Percentiles rank a stretch among this genome's conserved stretches.
These are phyloP conservation scores for Portevinia maculata DNA, from an alignment of 2,888 invertebrate species.

Conservation along the genomic window DNA sequence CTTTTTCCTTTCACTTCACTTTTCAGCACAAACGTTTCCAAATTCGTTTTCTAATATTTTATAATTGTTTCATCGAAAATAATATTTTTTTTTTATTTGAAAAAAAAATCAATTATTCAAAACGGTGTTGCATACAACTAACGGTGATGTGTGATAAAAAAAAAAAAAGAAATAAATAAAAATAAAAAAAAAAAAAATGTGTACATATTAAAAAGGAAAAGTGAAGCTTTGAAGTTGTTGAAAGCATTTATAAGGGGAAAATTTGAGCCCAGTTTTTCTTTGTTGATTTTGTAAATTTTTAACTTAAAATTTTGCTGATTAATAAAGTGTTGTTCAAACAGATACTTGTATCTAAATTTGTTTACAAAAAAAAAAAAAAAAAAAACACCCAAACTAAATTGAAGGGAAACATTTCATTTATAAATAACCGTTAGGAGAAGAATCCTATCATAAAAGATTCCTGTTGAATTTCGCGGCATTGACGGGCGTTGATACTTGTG, in stretches of 20 bases:
- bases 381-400: neutral
- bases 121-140: slow-evolving; percentile 1
- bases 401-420: neutral
- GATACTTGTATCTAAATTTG: no score
- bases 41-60: neutral
- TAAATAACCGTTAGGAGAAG: slow-evolving; percentile 15
- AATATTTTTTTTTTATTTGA: neutral
- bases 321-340: no score
- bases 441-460: neutral
- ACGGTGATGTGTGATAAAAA: slow-evolving; percentile 31
- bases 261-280: slow-evolving; percentile 13
- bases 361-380: neutral
- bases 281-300: neutral
- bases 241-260: slow-evolving; percentile 22
- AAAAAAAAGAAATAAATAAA: no score
- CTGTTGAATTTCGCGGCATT: slow-evolving; percentile 25
- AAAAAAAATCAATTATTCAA: neutral
- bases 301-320: neutral
- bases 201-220: slow-evolving; percentile 38
- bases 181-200: slow-evolving; percentile 20
- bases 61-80: neutral
- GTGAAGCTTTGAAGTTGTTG: slow-evolving; percentile 46
- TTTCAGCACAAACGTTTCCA: neutral
- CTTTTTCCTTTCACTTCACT: neutral
- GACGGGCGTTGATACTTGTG: no score